Evolutionary conservation across 2,797 vertebrate genomes (phyloP), one percentile per base, ranked within the genome.

Genomic region (Neoniphon sammara): DNA sequence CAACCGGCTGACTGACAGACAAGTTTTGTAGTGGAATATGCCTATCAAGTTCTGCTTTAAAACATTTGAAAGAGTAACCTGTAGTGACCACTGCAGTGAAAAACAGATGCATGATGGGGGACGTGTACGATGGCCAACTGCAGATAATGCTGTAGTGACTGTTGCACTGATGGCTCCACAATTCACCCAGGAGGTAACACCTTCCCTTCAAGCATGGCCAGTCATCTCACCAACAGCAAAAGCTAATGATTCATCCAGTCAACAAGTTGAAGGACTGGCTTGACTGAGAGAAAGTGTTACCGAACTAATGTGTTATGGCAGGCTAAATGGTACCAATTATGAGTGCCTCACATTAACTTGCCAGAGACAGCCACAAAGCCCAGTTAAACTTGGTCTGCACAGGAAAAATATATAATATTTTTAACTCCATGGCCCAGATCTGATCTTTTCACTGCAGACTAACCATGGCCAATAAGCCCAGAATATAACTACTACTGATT

Each of bases 241-340:
- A 27, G 15, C 20, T 23, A 61, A 21, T 3, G 20, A 42, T 58
- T 63, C 50, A 39, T 7, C 61, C 23, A 15, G 42, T 68, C 14
- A 49, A 60, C 25, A 20, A 17, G 34, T 42, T 18, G 59, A 67
- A 30, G 56, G 58, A 76, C 20, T 18, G 23, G 80, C 69, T 47
- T 25, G 78, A 53, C 78, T 63, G 70, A 75, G 20, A 66, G 49
- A 11, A 77, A 72, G 20, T 34, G 25, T 74, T 39, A 53, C 71
- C 71, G 55, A 69, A 61, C 44, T 44, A 68, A 82, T 50, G 54
- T 61, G 73, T 63, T 72, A 61, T 73, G 73, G 68, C 54, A 59
- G 85, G 74, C 87, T 89, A 66, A 87, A 91, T 83, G 69, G 77
- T 80, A 89, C 85, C 85, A 88, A 87, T 90, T 86, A 86, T 63